Evolutionary conservation across 2,888 invertebrate genomes (phyloP).

Genomic region (Coelinius sp.): DNA sequence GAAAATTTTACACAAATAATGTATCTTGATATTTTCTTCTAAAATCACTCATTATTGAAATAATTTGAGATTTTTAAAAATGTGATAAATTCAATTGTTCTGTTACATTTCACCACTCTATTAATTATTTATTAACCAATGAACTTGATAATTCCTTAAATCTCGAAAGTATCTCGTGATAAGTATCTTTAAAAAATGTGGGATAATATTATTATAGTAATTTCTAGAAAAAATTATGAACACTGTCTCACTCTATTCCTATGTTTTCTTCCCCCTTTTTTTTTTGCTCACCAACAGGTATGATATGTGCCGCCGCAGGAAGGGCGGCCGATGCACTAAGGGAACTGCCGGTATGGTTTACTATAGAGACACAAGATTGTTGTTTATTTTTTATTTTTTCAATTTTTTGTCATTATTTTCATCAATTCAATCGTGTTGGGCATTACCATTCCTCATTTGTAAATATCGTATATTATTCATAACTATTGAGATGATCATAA

Average conservation of each 20-base stretch:
- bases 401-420: too few relatives aligned
- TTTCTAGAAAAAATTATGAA: background rate
- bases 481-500: background rate
- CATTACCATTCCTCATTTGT: slow-evolving; percentile 12
- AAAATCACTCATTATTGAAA: too few relatives aligned
- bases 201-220: background rate
- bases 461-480: slow-evolving; percentile 21
- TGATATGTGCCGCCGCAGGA: slow-evolving; percentile 97
- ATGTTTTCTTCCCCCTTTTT: slow-evolving; percentile 41
- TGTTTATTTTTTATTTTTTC: slow-evolving; percentile 42
- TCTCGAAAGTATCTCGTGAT: background rate
- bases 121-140: slow-evolving; percentile 11
- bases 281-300: slow-evolving; percentile 80
- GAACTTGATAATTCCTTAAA: slow-evolving; percentile 39
- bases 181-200: background rate
- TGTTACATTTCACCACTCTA: too few relatives aligned
- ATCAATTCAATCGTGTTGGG: slow-evolving; percentile 23
- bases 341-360: slow-evolving; percentile 94
- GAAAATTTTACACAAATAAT: too few relatives aligned
- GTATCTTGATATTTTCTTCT: too few relatives aligned
- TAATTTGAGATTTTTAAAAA: too few relatives aligned
- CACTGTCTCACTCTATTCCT: slow-evolving; percentile 5
- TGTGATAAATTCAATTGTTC: too few relatives aligned
- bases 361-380: slow-evolving; percentile 64
- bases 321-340: slow-evolving; percentile 97